Evolutionary conservation across 1,140 invertebrate genomes (phyloP), one percentile per base, ranked within the genome.

Genomic region (Bilobella aurantiaca): DNA sequence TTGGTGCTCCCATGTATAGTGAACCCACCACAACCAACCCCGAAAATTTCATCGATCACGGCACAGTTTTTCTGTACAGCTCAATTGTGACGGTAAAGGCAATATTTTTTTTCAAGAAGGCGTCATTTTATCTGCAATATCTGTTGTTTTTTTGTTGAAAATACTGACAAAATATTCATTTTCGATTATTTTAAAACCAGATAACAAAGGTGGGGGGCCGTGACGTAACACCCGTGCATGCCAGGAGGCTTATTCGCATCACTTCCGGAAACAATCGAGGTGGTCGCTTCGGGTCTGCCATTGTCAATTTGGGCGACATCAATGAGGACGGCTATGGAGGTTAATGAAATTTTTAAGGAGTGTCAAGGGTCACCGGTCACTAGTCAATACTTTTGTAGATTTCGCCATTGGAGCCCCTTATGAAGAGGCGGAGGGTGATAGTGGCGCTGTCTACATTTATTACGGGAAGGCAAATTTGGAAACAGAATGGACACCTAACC

Each of bases 1-100:
- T 93, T 25, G 89, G 90, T 18, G 87, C 90, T 0, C 91, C 91
- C 0, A 82, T 83, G 46, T 85, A 85, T 75, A 74, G 32, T 12
- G 14, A 23, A 31, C 42, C 28, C 21, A 25, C 14, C 0, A 49
- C 21, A 5, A 14, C 2, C 2, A 16, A 8, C n/a, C 12, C 3
- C 12, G 21, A 16, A 42, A 62, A 27, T 14, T 42, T 25, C 14
- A 42, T 30, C 14, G 59, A 62, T 3, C 21, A 27, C 29, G 59
- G 49, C 8, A 23, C 12, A 23, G 49, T 53, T 23, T 53, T 53
- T 23, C 49, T 53, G 14, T 53, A 53, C 21, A 53, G 49, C 21
- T 12, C 49, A 16, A 23, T 5, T 5, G 14, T 53, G 14, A 53
- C 49, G 49, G 49, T 53, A 16, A 53, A 42, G 18, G 8, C 34